These are phyloP conservation scores for Adoxophyes honmai DNA, from an alignment of 1,140 invertebrate species.

Conservation along the genomic window DNA sequence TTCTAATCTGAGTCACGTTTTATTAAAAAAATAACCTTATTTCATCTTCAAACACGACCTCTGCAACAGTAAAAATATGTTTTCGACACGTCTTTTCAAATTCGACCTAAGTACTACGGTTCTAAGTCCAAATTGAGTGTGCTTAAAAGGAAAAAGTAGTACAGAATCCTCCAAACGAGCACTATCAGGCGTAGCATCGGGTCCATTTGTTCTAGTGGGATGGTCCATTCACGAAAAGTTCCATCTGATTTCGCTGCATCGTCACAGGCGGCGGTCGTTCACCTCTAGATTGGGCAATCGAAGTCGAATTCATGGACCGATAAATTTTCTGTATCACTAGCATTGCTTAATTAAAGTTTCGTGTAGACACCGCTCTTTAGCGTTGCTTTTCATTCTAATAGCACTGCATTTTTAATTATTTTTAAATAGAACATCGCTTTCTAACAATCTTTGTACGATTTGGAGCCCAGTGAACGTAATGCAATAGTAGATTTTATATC, in stretches of 20 bases:
- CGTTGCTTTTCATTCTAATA: background rate
- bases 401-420: too few species aligned
- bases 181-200: conserved; percentile 34
- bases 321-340: conserved; percentile 22
- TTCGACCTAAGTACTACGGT: background rate
- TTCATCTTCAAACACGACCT: conserved; percentile 9
- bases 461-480: too few species aligned
- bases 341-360: conserved; percentile 12
- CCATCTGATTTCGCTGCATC: conserved; percentile 32
- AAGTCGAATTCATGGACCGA: conserved; percentile 25
- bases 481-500: too few species aligned
- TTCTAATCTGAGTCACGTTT: conserved; percentile 10
- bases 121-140: background rate
- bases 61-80: conserved; percentile 10
- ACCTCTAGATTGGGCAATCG: conserved; percentile 37
- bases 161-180: conserved; percentile 6
- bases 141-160: background rate
- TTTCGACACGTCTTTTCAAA: background rate
- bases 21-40: background rate
- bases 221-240: conserved; percentile 47
- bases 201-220: conserved; percentile 32
- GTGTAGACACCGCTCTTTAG: background rate
- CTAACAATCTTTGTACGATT: too few species aligned
- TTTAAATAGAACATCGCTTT: too few species aligned
- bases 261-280: conserved; percentile 23